Conservation (phyloP, 2,888 invertebrate genomes). For the Aphodius granarius region DNA sequence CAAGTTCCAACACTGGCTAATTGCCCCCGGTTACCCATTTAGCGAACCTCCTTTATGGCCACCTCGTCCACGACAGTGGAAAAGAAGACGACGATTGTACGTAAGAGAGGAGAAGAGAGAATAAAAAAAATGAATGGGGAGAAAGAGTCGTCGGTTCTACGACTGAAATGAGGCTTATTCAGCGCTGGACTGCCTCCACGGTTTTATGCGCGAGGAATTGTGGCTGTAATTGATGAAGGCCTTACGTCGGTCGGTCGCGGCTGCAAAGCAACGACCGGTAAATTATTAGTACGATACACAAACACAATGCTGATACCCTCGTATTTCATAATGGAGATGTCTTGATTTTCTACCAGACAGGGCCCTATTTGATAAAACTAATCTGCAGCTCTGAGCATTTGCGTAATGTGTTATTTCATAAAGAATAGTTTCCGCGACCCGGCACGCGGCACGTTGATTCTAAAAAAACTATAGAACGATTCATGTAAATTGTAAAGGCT, state of each 20-base stretch:
- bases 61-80: background rate
- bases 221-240: background rate
- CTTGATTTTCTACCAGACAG: background rate
- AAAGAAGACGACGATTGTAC: background rate
- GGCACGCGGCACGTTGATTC: too few relatives aligned
- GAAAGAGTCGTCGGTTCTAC: background rate
- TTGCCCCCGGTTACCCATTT: background rate
- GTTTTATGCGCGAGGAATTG: background rate
- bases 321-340: background rate
- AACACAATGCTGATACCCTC: background rate
- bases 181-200: background rate
- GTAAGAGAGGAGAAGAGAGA: constrained; percentile 1
- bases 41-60: background rate
- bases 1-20: background rate
- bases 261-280: background rate
- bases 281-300: background rate
- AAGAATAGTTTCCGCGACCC: too few relatives aligned
- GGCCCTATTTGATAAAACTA: too few relatives aligned
- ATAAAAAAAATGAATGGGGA: background rate
- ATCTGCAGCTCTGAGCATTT: too few relatives aligned
- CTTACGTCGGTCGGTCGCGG: background rate
- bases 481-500: too few relatives aligned
- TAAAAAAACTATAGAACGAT: too few relatives aligned
- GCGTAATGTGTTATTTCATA: too few relatives aligned
- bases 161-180: background rate